Base-by-base conservation (phyloP, 1,140 invertebrate species). In the Chlorops oryzae region DNA sequence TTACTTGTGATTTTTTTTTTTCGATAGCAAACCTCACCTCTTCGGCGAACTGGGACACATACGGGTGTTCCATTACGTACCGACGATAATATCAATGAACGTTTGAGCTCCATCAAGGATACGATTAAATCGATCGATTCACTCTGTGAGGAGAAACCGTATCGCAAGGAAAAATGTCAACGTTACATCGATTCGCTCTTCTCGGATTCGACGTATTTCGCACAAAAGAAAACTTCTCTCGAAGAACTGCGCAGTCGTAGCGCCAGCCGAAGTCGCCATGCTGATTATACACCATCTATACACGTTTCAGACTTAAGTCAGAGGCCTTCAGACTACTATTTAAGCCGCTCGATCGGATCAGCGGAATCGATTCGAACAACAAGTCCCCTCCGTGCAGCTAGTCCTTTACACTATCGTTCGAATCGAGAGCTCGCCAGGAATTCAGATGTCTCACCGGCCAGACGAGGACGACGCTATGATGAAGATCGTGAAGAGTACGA, bases 61-160 rank as follows among this genome's bases (percentile, higher is more conserved):
- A 69, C 66, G 0, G 66, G 65, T 12, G 60, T 70, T 5, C 62
- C 62, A 1, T 51, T 70, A 41, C 59, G 67, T 5, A 66, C 65
- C 1, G 65, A 63, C 6, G 69, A 70, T 22, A 71, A 69, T 32
- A 71, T 71, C 35, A 67, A 69, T 35, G 68, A 69, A 15, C 65
- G 64, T 0, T 53, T 72, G 2, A 66, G 57, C n/a, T 70, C 66
- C 2, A 72, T 72, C 10, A 66, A 72, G 49, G 65, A 70, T 46
- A 67, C 63, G 3, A 72, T 72, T 25, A 70, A 72, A 38, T 72
- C 66, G 18, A 72, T 72, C 17, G 70, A 72, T 50, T 60, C 48
- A 2, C 35, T 72, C 27, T 72, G 70, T 54, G 63, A 70, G 52
- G 64, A 71, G 48, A 67, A 70, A 35, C 61, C 67, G 2, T 70